Evolutionary conservation across 1,140 invertebrate genomes (phyloP), one percentile per base, ranked within the genome.

Genomic region (Lethrus apterus): DNA sequence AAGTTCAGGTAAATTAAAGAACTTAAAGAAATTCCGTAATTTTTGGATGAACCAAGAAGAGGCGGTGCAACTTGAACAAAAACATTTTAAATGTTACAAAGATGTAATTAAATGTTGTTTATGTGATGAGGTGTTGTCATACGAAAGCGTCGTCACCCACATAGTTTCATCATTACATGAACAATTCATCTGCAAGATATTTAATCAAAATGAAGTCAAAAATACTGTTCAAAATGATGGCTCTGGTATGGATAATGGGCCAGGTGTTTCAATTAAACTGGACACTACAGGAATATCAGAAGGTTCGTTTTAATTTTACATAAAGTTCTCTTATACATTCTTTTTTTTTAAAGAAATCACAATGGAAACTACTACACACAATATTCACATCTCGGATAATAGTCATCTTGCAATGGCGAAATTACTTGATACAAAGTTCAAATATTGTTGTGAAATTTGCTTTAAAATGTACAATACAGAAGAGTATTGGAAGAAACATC

Each of bases 361-460:
- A 41, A 17, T 26, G 14, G 5, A n/a, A 26, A n/a, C n/a, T 26
- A 26, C 8, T 11, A 11, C 9, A 2, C 38, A 41, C 19, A 26
- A 23, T 13, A 41, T 41, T 14, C 20, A 41, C 11, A 41, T 13
- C 38, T 9, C 3, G 15, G 15, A 41, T n/a, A n/a, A n/a, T n/a
- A n/a, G n/a, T 15, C 38, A 41, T 18, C 15, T 23, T n/a, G 13
- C 7, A 4, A 13, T 15, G 15, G 11, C 21, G 5, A 26, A 26
- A 8, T 8, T 41, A 14, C n/a, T 14, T 8, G 8, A 11, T 8
- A 29, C n/a, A 4, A 41, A 41, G 15, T 26, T 26, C 5, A 23
- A 41, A 29, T 41, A 26, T 29, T 18, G 5, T 21, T 41, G 38
- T 13, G 38, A 41, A 26, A 26, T 41, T 10, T 41, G 38, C 23